These are phyloP conservation scores for Esox masquinongy DNA, from an alignment of 2,797 vertebrate species.

Conservation along the genomic window DNA sequence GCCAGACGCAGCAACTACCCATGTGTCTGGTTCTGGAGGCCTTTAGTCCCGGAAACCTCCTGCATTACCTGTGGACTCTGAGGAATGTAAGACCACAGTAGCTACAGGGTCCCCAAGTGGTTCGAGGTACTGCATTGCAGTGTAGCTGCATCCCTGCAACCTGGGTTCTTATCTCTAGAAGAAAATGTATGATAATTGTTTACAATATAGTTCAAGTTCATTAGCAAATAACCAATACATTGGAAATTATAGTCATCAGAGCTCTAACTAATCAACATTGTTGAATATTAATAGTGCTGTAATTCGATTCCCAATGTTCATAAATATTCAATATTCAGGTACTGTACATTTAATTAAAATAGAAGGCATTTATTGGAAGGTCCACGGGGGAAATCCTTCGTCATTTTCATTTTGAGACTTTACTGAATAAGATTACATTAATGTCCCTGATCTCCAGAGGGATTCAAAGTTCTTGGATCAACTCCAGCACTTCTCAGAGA, in stretches of 20 bases:
- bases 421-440: not conserved
- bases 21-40: slow-evolving; percentile 66
- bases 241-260: not conserved
- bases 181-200: too few relatives aligned
- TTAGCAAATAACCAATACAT: not conserved
- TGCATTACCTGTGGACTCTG: slow-evolving; percentile 68
- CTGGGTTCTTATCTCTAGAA: too few relatives aligned
- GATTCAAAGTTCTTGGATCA: slow-evolving; percentile 24
- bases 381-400: not conserved
- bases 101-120: not conserved
- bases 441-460: slow-evolving; percentile 26
- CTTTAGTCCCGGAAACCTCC: slow-evolving; percentile 65
- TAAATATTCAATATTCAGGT: not conserved
- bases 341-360: not conserved
- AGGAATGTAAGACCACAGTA: slow-evolving; percentile 51
- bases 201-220: not conserved
- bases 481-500: slow-evolving; percentile 59
- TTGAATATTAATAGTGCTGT: not conserved
- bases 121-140: too few relatives aligned
- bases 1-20: slow-evolving; percentile 60
- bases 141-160: too few relatives aligned
- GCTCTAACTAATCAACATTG: not conserved
- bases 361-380: not conserved
- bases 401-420: not conserved
- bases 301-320: not conserved